phyloP scores from a whole-genome alignment of 2,113 vertebrate genomes.

The Anseranas semipalmata region DNA sequence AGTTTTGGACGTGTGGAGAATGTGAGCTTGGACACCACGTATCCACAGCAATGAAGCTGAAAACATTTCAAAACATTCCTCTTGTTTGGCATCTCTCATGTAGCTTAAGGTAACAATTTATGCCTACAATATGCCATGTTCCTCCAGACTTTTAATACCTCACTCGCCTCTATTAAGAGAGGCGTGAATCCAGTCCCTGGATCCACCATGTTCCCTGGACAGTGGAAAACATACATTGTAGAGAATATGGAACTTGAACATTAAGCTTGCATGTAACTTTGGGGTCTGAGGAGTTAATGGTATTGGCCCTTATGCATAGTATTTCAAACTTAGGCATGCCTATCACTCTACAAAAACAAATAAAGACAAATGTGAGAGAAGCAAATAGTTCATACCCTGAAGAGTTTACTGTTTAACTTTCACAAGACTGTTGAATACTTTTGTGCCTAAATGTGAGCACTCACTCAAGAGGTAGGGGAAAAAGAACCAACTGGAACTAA shows the following conservation, averaged over 20 bases:
- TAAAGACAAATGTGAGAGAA: slow-evolving; percentile 31
- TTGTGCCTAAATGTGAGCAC: background rate
- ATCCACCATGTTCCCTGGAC: background rate
- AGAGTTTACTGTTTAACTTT: background rate
- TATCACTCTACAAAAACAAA: slow-evolving; percentile 13
- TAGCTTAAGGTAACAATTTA: background rate
- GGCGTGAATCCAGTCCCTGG: background rate
- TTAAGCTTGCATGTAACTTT: background rate
- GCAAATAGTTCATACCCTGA: background rate
- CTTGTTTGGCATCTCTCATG: background rate
- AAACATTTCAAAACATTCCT: background rate
- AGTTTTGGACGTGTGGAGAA: background rate
- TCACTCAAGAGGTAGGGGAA: background rate
- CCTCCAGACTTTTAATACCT: background rate
- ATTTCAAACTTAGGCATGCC: background rate
- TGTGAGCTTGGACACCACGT: background rate
- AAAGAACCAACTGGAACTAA: background rate
- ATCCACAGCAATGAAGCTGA: background rate
- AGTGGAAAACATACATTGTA: background rate
- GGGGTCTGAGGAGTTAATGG: background rate
- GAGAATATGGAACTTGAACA: background rate
- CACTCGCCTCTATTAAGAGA: background rate
- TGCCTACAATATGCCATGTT: fast-evolving
- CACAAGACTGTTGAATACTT: background rate
- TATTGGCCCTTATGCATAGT: background rate